phyloP scores from a whole-genome alignment of 2,113 vertebrate species.

The Chiloscyllium plagiosum region DNA sequence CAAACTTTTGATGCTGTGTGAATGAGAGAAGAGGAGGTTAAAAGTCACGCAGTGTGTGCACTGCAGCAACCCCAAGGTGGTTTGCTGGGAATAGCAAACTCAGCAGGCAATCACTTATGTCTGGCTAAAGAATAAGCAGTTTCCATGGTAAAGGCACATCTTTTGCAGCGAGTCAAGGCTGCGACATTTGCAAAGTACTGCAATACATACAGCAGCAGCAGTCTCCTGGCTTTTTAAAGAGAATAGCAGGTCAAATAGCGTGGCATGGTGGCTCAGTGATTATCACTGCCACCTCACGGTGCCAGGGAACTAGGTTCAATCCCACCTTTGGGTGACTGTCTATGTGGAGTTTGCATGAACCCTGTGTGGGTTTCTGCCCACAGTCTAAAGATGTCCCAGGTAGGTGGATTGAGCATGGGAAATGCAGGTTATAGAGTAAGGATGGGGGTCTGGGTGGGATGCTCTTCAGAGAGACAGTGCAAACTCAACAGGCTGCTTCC shows the following conservation, averaged over 20 bases:
- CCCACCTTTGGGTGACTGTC: no score
- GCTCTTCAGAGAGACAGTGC: no score
- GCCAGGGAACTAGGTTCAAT: no score
- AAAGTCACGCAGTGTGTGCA: neutral
- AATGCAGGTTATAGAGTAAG: no score
- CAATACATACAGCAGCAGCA: neutral
- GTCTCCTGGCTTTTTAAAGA: neutral
- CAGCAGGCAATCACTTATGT: neutral
- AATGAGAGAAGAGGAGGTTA: neutral
- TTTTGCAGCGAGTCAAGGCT: neutral
- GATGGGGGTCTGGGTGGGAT: no score
- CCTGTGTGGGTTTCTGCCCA: no score
- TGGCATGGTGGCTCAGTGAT: no score
- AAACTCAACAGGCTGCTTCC: no score
- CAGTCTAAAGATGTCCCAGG: no score
- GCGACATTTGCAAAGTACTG: neutral
- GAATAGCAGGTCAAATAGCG: neutral
- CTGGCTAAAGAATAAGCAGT: neutral
- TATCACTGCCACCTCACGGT: no score
- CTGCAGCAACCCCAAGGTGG: neutral
- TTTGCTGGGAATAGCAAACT: neutral
- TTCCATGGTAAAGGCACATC: slow-evolving; percentile 9
- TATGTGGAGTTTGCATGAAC: no score
- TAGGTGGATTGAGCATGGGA: no score
- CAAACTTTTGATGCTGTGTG: neutral